Conservation (phyloP, 2,797 vertebrate species). For the Carduelis carduelis region DNA sequence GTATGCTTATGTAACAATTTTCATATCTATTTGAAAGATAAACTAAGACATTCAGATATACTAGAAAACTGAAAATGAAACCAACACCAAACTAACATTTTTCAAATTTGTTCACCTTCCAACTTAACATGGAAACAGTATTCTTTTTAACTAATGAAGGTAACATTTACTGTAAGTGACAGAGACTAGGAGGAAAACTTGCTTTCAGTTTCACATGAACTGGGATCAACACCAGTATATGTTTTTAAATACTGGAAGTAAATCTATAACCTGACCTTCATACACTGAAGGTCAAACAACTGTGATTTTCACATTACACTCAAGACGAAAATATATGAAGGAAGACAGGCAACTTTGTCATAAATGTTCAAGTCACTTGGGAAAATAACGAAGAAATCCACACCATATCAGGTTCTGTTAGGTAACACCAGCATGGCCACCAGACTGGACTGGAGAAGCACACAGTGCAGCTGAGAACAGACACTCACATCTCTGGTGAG, state of each 20-base stretch:
- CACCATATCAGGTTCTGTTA: neutral
- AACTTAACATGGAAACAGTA: neutral
- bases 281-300: neutral
- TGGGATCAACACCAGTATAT: neutral
- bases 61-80: neutral
- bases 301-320: neutral
- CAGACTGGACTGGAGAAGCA: neutral
- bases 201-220: neutral
- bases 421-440: neutral
- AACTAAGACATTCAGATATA: neutral
- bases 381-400: neutral
- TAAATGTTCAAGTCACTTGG: neutral
- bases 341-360: neutral
- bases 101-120: neutral
- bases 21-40: neutral
- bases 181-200: neutral
- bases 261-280: neutral
- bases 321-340: neutral
- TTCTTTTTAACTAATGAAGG: neutral
- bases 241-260: neutral
- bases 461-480: neutral
- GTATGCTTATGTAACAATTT: neutral
- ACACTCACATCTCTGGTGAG: neutral
- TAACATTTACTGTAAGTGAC: neutral
- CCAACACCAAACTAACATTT: neutral